Evolutionary conservation across 2,113 vertebrate genomes (phyloP).

Genomic region (Mixornis gularis): DNA sequence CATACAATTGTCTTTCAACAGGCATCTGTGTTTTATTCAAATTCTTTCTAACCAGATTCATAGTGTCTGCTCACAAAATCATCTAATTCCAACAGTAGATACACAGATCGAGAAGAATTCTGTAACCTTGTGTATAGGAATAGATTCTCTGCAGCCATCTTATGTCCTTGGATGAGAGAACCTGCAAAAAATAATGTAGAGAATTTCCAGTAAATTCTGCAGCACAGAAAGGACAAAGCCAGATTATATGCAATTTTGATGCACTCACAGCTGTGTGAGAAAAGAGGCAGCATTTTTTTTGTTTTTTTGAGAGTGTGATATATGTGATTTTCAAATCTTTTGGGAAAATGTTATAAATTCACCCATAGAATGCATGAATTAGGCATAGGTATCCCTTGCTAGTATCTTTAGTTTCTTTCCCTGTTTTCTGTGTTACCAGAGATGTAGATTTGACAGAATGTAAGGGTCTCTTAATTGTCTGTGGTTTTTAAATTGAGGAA

Average conservation of each 20-base stretch:
- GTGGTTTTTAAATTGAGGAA: background rate
- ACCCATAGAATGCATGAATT: background rate
- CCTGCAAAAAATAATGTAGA: background rate
- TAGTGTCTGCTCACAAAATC: background rate
- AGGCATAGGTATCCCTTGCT: background rate
- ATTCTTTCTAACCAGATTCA: background rate
- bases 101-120: background rate
- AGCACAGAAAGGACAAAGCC: background rate
- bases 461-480: background rate
- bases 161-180: background rate
- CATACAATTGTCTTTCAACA: background rate
- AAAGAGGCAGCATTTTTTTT: background rate
- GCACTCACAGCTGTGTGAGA: background rate
- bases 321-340: background rate
- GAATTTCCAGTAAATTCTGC: background rate
- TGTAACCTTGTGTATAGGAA: background rate
- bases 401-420: background rate
- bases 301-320: background rate
- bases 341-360: background rate
- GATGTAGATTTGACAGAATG: background rate
- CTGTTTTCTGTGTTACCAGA: background rate
- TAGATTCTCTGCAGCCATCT: background rate
- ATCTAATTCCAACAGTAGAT: background rate
- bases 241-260: background rate
- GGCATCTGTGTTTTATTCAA: background rate